Base-by-base conservation (phyloP, 2,888 invertebrate genomes). In the Dicycla oo region DNA sequence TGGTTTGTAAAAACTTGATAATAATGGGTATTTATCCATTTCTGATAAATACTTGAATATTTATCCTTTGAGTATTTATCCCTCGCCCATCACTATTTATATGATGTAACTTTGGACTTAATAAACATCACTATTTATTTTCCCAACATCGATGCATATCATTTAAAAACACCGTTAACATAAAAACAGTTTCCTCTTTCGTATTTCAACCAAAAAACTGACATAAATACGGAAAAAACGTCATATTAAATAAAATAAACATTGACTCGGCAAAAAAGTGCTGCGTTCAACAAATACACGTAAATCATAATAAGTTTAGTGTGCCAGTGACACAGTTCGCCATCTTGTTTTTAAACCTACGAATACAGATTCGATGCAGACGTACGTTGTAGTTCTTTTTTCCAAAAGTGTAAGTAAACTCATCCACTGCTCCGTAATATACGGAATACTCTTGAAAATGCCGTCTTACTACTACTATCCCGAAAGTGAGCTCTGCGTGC, bases 281-380 rank as follows among this genome's bases (percentile, higher is more conserved):
- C 8, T 62, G 34, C 49, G 8, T 18, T 69, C 65, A 56, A 34
- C 54, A 72, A 62, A 80, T 26, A 61, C n/a, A 34, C 13, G 56
- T 69, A 70, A 56, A 56, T 67, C 40, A 60, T 54, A 54, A 54
- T 8, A 60, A 38, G 13, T 51, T 57, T 18, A 18, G 26, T 13
- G 80, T 54, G 11, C 57, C 15, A 60, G 40, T 78, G 75, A 80
- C 81, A 80, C 65, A 66, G 62, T 75, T 80, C 11, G 0, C 34
- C 34, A 43, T 26, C 69, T 47, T 40, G 54, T 64, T 60, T 26
- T 10, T 34, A 13, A 49, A 75, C 34, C 34, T 34, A 34, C 53
- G 56, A 45, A 30, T 11, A 51, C 15, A 34, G 6, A 57, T 15
- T 0, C 47, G 5, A 23, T 20, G 49, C 20, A 34, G n/a, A 72